These are phyloP conservation scores for Drosophila rufa DNA, from an alignment of 1,140 invertebrate genomes.

Conservation along the genomic window DNA sequence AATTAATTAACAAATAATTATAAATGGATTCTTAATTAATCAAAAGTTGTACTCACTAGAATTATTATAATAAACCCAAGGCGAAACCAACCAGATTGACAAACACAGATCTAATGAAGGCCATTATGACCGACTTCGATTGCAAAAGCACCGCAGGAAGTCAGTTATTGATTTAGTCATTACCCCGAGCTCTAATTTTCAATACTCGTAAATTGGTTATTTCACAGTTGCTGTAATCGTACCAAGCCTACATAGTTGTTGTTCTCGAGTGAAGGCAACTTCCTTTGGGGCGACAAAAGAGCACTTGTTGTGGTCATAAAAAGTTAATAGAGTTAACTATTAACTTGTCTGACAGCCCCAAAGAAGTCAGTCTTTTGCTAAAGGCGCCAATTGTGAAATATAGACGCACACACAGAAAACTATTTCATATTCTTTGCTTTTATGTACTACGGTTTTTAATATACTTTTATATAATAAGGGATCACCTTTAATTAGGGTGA, in stretches of 20 bases:
- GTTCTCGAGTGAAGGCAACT: constrained; percentile 50
- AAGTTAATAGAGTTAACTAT: constrained; percentile 65
- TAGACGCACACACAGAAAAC: constrained; percentile 2
- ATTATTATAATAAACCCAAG: background rate
- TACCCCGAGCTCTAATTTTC: constrained; percentile 47
- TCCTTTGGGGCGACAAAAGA: constrained; percentile 51
- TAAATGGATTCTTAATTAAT: constrained; percentile 5
- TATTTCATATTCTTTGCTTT: too few species aligned
- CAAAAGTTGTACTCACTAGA: background rate
- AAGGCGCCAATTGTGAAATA: constrained; percentile 48
- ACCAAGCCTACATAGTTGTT: constrained; percentile 5
- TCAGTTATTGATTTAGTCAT: constrained; percentile 70
- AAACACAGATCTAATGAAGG: constrained; percentile 39
- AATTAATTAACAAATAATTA: constrained; percentile 3
- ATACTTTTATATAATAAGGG: too few species aligned
- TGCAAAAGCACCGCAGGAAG: constrained; percentile 59
- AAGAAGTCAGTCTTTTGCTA: constrained; percentile 41
- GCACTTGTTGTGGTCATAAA: constrained; percentile 51
- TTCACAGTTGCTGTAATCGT: constrained; percentile 3
- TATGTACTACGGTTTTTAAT: too few species aligned
- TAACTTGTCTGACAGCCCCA: constrained; percentile 72
- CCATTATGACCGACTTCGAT: constrained; percentile 38
- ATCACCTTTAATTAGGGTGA: background rate
- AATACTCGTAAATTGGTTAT: constrained; percentile 59
- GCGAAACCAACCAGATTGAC: constrained; percentile 16